Conservation (phyloP, 1,140 invertebrate species). For the Mamestra configurata region DNA sequence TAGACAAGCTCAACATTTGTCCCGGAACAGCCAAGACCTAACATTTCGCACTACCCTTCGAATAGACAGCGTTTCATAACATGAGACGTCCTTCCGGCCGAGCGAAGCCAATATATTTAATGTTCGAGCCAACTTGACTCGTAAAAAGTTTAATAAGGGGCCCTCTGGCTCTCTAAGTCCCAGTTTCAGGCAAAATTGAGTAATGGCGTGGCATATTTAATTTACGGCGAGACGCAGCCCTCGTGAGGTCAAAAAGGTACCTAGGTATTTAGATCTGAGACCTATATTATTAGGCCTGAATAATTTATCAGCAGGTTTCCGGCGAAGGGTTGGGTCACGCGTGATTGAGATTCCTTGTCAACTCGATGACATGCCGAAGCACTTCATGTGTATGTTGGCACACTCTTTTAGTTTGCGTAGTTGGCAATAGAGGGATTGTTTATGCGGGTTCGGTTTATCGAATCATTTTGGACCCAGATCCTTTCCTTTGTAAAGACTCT, state of each 20-base stretch:
- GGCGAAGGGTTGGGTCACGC: constrained; percentile 9
- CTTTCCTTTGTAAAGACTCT: not conserved
- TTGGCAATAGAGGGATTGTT: not conserved
- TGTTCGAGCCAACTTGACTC: constrained; percentile 41
- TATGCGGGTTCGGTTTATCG: not conserved
- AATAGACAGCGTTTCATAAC: constrained; percentile 30
- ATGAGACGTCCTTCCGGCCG: constrained; percentile 17
- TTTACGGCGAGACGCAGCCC: constrained; percentile 22
- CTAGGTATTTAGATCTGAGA: constrained; percentile 10
- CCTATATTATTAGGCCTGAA: constrained; percentile 24
- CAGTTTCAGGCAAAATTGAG: constrained; percentile 44
- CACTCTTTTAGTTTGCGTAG: not conserved
- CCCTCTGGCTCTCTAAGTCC: constrained; percentile 15
- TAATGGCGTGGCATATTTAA: constrained; percentile 47
- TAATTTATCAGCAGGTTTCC: constrained; percentile 7
- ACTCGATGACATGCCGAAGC: not conserved
- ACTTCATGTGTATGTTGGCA: not conserved
- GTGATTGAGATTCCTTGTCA: constrained; percentile 1
- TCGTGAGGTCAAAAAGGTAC: constrained; percentile 20
- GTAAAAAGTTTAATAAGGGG: constrained; percentile 50
- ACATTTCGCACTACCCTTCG: not conserved
- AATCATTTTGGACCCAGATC: not conserved
- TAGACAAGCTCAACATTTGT: not conserved
- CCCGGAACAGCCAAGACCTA: not conserved
- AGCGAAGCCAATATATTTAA: constrained; percentile 47